These are phyloP conservation scores for Plectrocnemia conspersa DNA, from an alignment of 1,140 invertebrate genomes.

Conservation along the genomic window DNA sequence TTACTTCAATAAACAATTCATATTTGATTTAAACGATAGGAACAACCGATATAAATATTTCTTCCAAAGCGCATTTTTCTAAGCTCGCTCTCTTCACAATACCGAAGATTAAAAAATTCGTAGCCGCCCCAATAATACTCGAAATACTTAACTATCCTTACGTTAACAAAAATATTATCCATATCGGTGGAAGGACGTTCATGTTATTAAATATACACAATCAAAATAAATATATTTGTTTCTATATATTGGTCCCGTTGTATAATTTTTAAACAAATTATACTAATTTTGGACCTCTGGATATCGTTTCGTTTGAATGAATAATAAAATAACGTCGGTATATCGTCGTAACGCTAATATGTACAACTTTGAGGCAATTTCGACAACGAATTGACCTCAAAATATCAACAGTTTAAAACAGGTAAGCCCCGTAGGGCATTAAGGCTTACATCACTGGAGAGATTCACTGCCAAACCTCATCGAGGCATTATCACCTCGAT, in stretches of 20 bases:
- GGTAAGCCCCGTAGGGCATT: conserved; percentile 26
- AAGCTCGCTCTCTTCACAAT: no score
- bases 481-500: conserved; percentile 14
- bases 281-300: conserved; percentile 48
- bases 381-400: conserved; percentile 29
- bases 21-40: no score
- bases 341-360: conserved; percentile 28
- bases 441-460: conserved; percentile 30
- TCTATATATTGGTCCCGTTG: conserved; percentile 51
- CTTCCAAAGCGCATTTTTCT: no score
- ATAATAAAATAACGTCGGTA: conserved; percentile 28
- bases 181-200: conserved; percentile 35
- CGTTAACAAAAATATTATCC: conserved; percentile 30
- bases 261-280: conserved; percentile 58
- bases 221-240: conserved; percentile 54
- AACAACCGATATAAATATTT: no score
- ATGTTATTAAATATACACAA: conserved; percentile 38
- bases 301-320: background rate
- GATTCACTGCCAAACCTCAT: conserved; percentile 20
- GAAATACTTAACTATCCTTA: conserved; percentile 18
- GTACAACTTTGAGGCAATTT: conserved; percentile 31
- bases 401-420: conserved; percentile 35
- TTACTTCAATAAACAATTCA: no score
- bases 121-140: background rate
- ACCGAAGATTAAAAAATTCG: no score